Conservation (phyloP, 2,797 vertebrate species). For the Hippocampus kuda region DNA sequence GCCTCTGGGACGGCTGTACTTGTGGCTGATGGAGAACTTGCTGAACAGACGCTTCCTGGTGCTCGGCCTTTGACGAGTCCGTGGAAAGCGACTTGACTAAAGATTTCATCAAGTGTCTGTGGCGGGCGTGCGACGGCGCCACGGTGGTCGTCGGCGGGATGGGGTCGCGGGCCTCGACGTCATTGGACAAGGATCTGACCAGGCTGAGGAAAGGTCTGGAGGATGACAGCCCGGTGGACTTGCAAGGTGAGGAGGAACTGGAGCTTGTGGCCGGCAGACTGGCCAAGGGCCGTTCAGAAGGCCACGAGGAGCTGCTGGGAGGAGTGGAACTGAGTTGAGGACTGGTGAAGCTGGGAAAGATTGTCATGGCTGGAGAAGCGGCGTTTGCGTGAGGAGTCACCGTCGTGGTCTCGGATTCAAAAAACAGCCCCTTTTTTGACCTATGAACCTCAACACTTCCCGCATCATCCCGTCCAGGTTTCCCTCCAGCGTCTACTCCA, state of each 20-base stretch:
- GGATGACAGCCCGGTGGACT: constrained; percentile 60
- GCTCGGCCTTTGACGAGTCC: constrained; percentile 74
- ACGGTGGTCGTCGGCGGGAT: constrained; percentile 20
- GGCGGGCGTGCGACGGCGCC: constrained; percentile 66
- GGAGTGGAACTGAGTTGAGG: constrained; percentile 50
- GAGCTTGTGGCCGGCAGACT: constrained; percentile 33
- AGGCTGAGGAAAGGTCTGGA: constrained; percentile 88
- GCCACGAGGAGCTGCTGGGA: constrained; percentile 68
- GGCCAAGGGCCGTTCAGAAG: constrained; percentile 59
- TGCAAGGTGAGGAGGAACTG: constrained; percentile 52
- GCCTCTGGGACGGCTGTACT: constrained; percentile 50
- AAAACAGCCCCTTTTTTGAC: constrained; percentile 73
- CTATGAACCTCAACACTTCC: constrained; percentile 24
- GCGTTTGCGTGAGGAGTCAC: constrained; percentile 43
- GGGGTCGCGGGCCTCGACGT: constrained; percentile 82
- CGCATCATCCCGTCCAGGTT: constrained; percentile 9
- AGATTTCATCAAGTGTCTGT: constrained; percentile 92
- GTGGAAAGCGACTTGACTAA: constrained; percentile 95
- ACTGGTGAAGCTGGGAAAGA: constrained; percentile 50
- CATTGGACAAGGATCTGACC: constrained; percentile 87
- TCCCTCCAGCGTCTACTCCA: constrained; percentile 19
- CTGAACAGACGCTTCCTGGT: constrained; percentile 42
- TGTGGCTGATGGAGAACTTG: constrained; percentile 7
- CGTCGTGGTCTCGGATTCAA: constrained; percentile 60
- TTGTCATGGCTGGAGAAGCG: constrained; percentile 48